Evolutionary conservation across 2,797 vertebrate species (phyloP).

Genomic region (Paedocypris micromegethes): DNA sequence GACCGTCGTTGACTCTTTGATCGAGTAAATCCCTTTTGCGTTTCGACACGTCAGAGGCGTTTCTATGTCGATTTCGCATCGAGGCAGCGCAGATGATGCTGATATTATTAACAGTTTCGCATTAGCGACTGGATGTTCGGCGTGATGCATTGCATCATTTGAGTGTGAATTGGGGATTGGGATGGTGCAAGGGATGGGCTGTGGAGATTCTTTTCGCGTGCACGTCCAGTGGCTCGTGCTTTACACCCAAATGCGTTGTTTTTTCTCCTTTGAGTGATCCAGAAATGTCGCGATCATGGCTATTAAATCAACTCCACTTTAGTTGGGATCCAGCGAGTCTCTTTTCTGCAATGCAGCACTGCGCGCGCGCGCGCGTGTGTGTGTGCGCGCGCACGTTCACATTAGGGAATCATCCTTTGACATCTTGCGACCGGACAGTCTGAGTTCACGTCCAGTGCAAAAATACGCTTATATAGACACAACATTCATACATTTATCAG

Average conservation of each 20-base stretch:
- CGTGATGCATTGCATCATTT: constrained; percentile 12
- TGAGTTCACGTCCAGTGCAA: too few relatives aligned
- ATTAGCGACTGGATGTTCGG: constrained; percentile 1
- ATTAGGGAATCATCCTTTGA: too few relatives aligned
- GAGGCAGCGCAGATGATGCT: not conserved
- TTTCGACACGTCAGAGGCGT: not conserved
- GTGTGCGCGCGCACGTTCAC: too few relatives aligned
- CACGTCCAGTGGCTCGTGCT: too few relatives aligned
- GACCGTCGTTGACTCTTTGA: constrained; percentile 9
- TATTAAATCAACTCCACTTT: constrained; percentile 12
- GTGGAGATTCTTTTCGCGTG: constrained; percentile 48
- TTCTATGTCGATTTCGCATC: not conserved
- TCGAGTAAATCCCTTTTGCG: not conserved
- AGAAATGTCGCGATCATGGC: too few relatives aligned
- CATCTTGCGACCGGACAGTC: too few relatives aligned
- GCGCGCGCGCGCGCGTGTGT: constrained; percentile 34
- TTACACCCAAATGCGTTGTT: too few relatives aligned
- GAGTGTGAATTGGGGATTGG: constrained; percentile 25
- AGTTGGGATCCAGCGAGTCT: constrained; percentile 57
- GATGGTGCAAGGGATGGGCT: constrained; percentile 57
- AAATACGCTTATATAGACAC: too few relatives aligned
- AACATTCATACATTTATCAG: too few relatives aligned
- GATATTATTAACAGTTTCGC: not conserved
- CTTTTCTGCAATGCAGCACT: constrained; percentile 78
- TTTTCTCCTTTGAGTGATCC: too few relatives aligned